Conservation (phyloP, 2,113 vertebrate genomes). For the Amia ocellicauda region DNA sequence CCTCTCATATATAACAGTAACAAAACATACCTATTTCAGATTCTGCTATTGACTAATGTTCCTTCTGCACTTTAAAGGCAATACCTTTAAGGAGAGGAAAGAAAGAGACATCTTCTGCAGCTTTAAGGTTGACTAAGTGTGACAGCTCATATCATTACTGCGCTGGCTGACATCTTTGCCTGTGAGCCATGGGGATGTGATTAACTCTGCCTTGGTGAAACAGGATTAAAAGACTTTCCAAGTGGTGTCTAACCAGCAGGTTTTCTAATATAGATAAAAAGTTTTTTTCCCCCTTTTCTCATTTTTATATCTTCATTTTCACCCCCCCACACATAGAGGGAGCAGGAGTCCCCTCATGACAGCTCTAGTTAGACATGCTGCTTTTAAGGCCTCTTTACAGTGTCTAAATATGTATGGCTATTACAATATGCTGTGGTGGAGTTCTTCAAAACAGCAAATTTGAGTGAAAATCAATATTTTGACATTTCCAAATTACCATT, state of each 20-base stretch:
- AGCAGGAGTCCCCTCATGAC: neutral
- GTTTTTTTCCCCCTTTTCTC: neutral
- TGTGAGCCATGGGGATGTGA: slow-evolving; percentile 13
- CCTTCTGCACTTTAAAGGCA: neutral
- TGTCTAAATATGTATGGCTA: no score
- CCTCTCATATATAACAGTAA: no score
- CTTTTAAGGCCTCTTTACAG: no score
- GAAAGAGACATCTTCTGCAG: neutral
- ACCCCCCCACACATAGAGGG: no score
- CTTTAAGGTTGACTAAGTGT: neutral
- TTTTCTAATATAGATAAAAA: neutral
- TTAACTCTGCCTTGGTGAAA: slow-evolving; percentile 14
- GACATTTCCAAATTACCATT: no score
- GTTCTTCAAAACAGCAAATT: no score
- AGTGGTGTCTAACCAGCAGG: slow-evolving; percentile 9
- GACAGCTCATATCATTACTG: slow-evolving; percentile 18
- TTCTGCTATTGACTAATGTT: no score
- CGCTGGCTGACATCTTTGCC: neutral
- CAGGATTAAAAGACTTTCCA: slow-evolving; percentile 8
- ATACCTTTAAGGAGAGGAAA: slow-evolving; percentile 9
- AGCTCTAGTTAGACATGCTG: neutral
- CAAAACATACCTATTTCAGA: no score
- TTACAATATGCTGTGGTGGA: no score
- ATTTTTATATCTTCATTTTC: slow-evolving; percentile 10
- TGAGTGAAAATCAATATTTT: no score